Evolutionary conservation across 2,888 invertebrate species (phyloP), one percentile per base, ranked within the genome.

Genomic region (Galerucella pusilla): DNA sequence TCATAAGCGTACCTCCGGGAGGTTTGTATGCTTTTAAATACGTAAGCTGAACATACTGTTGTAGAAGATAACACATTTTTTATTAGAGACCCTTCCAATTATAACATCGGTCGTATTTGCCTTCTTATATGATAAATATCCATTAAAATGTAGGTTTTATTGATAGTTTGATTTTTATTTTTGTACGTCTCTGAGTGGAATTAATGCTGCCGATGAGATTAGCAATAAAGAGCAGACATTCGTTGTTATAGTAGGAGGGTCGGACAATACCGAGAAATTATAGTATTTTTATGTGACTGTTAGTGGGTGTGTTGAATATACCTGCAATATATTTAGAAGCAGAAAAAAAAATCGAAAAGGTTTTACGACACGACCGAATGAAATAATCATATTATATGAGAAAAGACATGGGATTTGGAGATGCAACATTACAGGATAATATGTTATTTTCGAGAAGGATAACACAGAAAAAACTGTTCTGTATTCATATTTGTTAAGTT

Each of bases 181-280:
- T 49, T 20, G 57, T 49, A 70, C 70, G 63, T 63, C 63, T 52
- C 63, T 70, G 70, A 79, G 67, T 73, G 75, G 79, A 81, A 81
- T 83, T 80, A 82, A 82, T 83, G 80, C 78, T 77, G 74, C 71
- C 78, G 81, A 80, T 82, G 82, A 82, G 78, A 80, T 80, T 80
- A 78, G 76, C 76, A 80, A 82, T 81, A 82, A 82, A 81, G 81
- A 80, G 78, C 71, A 67, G 70, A 78, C 77, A 78, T 80, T 80
- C 75, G 74, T 77, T 77, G 69, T 69, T 73, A 69, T 74, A 70
- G 69, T 66, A 66, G 52, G 69, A 52, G 69, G 67, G 59, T 66
- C 60, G 73, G 73, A 77, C 77, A 77, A 70, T 70, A 70, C 54
- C 20, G n/a, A 70, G 69, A 70, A 70, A 70, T 70, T 70, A 64